phyloP scores from a whole-genome alignment of 2,797 vertebrate genomes.

The Potorous gilbertii region DNA sequence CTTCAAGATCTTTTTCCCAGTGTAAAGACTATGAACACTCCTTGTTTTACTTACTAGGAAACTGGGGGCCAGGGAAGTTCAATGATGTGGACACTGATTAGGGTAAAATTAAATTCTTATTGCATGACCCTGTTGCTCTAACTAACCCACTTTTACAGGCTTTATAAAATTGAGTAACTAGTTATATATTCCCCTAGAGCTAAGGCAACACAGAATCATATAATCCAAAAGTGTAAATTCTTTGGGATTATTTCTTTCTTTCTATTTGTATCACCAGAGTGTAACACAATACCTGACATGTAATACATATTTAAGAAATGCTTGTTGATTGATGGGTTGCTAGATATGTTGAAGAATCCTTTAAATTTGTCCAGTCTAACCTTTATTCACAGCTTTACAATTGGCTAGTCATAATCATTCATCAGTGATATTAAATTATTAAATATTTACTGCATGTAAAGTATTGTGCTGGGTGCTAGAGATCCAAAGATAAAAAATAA shows the following conservation, averaged over 20 bases:
- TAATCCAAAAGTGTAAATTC: neutral
- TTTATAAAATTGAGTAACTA: neutral
- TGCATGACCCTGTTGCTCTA: neutral
- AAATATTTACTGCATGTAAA: neutral
- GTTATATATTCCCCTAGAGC: neutral
- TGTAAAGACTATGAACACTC: neutral
- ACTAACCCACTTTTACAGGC: neutral
- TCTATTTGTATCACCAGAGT: neutral
- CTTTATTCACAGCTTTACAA: neutral
- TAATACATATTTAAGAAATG: neutral
- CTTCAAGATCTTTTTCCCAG: neutral
- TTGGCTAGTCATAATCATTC: neutral
- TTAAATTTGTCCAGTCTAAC: neutral
- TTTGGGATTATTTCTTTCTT: neutral
- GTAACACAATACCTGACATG: neutral
- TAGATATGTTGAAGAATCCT: neutral
- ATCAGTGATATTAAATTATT: neutral
- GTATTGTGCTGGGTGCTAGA: neutral
- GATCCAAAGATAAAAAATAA: neutral
- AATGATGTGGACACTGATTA: neutral
- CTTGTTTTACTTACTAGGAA: neutral
- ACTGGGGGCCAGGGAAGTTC: neutral
- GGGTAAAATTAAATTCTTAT: neutral
- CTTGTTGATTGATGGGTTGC: neutral
- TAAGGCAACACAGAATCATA: neutral